Evolutionary conservation across 2,888 invertebrate species (phyloP).

Genomic region (Sarcophaga caerulescens): DNA sequence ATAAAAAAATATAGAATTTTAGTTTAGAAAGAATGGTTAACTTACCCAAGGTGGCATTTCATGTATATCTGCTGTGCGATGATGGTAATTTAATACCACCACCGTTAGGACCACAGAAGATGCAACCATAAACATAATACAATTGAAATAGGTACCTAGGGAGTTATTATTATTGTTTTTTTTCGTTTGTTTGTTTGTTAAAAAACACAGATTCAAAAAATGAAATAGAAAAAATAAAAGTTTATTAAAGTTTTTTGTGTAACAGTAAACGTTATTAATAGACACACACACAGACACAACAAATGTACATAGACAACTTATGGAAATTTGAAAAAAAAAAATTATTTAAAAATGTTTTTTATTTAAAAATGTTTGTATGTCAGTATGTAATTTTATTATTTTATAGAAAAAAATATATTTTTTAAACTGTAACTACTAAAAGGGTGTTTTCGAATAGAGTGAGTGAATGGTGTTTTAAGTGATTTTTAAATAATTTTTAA

Average conservation of each 20-base stretch:
- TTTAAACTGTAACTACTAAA: conserved; percentile 54
- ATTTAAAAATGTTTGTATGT: conserved; percentile 72
- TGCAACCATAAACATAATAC: conserved; percentile 99
- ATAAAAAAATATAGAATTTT: not conserved
- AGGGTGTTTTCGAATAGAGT: conserved; percentile 26
- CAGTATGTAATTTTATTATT: conserved; percentile 35
- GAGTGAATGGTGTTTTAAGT: conserved; percentile 23
- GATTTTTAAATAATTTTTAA: conserved; percentile 1
- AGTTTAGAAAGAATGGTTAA: conserved; percentile 67
- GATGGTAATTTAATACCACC: conserved; percentile 98
- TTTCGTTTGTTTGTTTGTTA: conserved; percentile 66
- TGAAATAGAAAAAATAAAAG: too few relatives aligned
- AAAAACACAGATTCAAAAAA: conserved; percentile 72
- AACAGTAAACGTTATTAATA: conserved; percentile 26
- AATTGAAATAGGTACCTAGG: conserved; percentile 98
- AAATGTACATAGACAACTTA: conserved; percentile 56
- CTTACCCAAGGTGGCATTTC: conserved; percentile 98
- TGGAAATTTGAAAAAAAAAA: too few relatives aligned
- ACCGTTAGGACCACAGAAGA: conserved; percentile 98
- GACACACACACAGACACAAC: conserved; percentile 42
- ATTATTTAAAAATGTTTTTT: conserved; percentile 10
- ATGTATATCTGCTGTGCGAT: conserved; percentile 97
- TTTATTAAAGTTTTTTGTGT: not conserved
- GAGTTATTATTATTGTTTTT: conserved; percentile 63
- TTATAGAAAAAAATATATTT: conserved; percentile 37